Evolutionary conservation across 2,113 vertebrate genomes (phyloP).

Genomic region (Barbus barbus): DNA sequence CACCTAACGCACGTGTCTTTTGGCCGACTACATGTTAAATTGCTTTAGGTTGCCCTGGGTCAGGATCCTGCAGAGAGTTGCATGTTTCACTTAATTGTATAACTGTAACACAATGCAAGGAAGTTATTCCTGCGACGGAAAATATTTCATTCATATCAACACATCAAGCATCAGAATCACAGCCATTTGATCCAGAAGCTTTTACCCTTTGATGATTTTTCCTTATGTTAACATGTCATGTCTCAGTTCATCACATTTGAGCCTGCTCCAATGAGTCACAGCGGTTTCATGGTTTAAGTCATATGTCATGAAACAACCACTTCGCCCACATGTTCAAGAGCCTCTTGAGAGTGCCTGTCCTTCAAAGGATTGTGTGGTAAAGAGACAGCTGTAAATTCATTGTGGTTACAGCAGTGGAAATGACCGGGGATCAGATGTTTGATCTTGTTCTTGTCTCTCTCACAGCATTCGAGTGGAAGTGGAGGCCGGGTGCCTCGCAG

Average conservation of each 20-base stretch:
- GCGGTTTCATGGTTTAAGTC: conserved; percentile 11
- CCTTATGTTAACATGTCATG: conserved; percentile 10
- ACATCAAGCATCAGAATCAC: not conserved
- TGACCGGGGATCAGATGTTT: not conserved
- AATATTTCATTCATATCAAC: conserved; percentile 4
- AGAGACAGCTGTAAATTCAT: conserved; percentile 26
- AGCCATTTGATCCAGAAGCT: not conserved
- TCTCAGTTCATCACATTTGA: conserved; percentile 22
- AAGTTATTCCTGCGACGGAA: conserved; percentile 3
- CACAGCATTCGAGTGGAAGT: conserved; percentile 3
- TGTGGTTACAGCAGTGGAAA: not conserved
- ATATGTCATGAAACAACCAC: conserved; percentile 21
- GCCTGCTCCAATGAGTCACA: not conserved
- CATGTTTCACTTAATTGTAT: not conserved
- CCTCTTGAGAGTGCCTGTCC: not conserved
- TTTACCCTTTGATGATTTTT: conserved; percentile 5
- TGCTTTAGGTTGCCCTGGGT: conserved; percentile 3
- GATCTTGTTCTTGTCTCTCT: not conserved
- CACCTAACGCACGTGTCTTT: not conserved
- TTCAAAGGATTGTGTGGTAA: conserved; percentile 12
- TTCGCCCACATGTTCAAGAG: not conserved
- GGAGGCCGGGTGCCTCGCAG: not conserved
- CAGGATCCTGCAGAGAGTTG: not conserved
- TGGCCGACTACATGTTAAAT: conserved; percentile 6
- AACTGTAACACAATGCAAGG: conserved; percentile 5